Conservation (phyloP, 2,113 vertebrate genomes). For the Ahaetulla prasina region DNA sequence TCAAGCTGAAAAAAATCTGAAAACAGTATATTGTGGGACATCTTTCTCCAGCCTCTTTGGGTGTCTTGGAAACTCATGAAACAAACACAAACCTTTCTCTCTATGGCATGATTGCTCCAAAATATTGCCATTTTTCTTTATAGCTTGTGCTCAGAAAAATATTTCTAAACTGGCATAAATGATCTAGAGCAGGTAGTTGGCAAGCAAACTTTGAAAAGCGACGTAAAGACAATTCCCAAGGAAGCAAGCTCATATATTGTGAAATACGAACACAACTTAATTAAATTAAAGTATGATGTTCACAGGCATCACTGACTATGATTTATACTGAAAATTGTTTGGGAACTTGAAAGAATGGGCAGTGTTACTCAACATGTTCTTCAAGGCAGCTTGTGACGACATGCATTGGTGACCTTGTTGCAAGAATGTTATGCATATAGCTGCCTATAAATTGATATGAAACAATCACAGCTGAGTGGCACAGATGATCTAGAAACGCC, state of each 20-base stretch:
- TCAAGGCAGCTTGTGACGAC: neutral
- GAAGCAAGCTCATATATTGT: neutral
- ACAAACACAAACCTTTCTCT: neutral
- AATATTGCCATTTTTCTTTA: neutral
- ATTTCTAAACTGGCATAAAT: neutral
- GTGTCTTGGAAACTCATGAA: slow-evolving; percentile 23
- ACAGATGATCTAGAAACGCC: neutral
- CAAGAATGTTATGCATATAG: neutral
- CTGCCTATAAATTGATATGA: neutral
- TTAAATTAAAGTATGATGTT: neutral
- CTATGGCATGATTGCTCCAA: neutral
- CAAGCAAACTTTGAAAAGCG: neutral
- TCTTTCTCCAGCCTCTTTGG: neutral
- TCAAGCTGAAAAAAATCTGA: slow-evolving; percentile 22
- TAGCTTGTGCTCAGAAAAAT: neutral
- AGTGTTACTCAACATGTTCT: neutral
- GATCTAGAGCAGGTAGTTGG: slow-evolving; percentile 26
- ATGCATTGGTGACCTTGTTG: neutral
- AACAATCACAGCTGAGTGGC: neutral
- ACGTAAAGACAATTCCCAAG: neutral
- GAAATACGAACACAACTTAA: neutral
- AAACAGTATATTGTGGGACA: neutral
- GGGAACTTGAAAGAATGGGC: neutral
- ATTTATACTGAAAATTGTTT: neutral
- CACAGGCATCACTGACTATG: neutral